Percentiles rank a stretch among this genome's conserved stretches.
These are phyloP conservation scores for Chalcosyrphus nemorum DNA, from an alignment of 2,888 invertebrate species.

Conservation along the genomic window DNA sequence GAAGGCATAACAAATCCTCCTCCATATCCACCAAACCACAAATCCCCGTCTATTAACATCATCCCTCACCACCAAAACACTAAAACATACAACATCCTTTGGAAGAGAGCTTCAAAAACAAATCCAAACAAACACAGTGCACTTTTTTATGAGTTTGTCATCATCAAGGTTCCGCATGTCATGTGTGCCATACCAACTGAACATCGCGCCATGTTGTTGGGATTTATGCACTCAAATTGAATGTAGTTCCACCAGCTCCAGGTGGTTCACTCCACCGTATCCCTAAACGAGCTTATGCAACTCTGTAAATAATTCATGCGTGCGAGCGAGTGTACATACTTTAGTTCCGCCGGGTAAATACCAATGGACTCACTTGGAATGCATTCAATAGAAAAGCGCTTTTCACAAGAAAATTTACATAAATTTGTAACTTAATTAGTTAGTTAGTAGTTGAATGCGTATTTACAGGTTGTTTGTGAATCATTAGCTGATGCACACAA, in stretches of 20 bases:
- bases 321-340: constrained; percentile 17
- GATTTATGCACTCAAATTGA: constrained; percentile 4
- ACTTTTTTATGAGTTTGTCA: constrained; percentile 19
- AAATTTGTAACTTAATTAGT: constrained; percentile 48
- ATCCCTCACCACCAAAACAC: constrained; percentile 6
- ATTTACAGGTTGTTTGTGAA: constrained; percentile 33
- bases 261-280: neutral
- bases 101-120: neutral
- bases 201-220: neutral
- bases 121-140: neutral
- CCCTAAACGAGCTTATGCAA: neutral
- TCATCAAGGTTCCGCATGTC: neutral
- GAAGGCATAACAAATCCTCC: neutral
- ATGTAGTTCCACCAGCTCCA: neutral
- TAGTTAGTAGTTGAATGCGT: constrained; percentile 29
- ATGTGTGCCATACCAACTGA: neutral
- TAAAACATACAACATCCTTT: constrained; percentile 8
- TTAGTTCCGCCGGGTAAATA: constrained; percentile 2
- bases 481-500: constrained; percentile 27
- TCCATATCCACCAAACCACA: neutral
- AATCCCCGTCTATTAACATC: neutral
- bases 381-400: neutral
- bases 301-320: constrained; percentile 43
- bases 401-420: constrained; percentile 28
- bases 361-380: constrained; percentile 12